phyloP scores from a whole-genome alignment of 92 coral and sea anemone species.

The Epizoanthus stellaris region DNA sequence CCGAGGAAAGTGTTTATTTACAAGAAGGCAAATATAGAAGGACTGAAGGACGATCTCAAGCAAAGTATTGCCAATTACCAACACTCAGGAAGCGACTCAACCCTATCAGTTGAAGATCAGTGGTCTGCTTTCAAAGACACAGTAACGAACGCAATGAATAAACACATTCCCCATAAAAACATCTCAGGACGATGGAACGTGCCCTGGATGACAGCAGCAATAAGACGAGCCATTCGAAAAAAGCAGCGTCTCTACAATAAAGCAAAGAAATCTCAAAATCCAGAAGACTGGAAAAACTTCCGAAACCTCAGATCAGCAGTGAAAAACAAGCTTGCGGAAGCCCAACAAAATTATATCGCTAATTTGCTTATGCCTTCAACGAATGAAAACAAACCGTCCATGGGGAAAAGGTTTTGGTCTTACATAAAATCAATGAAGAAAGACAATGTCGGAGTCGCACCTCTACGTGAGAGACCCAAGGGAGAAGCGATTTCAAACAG shows the following conservation, averaged over 20 bases:
- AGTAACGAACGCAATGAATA: conserved; percentile 20
- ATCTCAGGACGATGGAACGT: conserved; percentile 28
- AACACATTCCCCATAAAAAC: conserved; percentile 38
- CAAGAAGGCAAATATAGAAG: conserved; percentile 47
- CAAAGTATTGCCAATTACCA: background rate
- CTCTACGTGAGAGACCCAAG: conserved; percentile 1
- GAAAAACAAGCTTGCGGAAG: conserved; percentile 23
- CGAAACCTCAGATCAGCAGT: conserved; percentile 2
- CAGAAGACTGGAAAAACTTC: conserved; percentile 30
- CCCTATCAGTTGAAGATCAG: background rate
- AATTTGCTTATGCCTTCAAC: conserved; percentile 18
- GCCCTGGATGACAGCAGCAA: conserved; percentile 35
- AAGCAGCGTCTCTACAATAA: conserved; percentile 5
- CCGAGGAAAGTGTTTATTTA: background rate
- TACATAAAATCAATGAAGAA: background rate
- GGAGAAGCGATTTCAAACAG: too few relatives aligned
- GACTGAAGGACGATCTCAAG: conserved; percentile 2
- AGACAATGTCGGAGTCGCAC: conserved; percentile 32
- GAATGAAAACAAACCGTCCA: background rate
- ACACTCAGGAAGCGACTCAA: background rate
- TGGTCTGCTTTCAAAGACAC: conserved; percentile 38
- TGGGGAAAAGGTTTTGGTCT: too few relatives aligned
- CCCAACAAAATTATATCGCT: conserved; percentile 30
- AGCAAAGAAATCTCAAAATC: conserved; percentile 35
- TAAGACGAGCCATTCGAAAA: conserved; percentile 13